These are phyloP conservation scores for Spatula clypeata DNA, from an alignment of 2,797 vertebrate genomes.

Conservation along the genomic window DNA sequence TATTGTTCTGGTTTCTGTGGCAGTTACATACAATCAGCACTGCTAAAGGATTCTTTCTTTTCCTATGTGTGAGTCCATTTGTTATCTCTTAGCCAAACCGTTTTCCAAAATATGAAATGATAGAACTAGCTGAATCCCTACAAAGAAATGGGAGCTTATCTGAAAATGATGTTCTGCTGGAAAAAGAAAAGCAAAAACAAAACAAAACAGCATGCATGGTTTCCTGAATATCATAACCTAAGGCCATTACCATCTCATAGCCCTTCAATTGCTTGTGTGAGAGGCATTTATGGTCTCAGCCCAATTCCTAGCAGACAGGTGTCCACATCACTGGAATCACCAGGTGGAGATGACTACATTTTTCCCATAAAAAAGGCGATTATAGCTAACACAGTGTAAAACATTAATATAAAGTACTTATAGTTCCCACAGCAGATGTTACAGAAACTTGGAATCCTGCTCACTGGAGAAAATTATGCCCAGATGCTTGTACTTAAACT, in stretches of 20 bases:
- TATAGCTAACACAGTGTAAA: conserved; percentile 75
- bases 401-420: conserved; percentile 75
- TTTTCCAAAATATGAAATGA: conserved; percentile 37
- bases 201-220: neutral
- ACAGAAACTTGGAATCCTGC: conserved; percentile 73
- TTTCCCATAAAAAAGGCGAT: conserved; percentile 75
- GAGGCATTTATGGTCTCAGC: conserved; percentile 2
- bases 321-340: conserved; percentile 34
- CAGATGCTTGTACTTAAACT: conserved; percentile 77
- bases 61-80: neutral
- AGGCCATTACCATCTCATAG: conserved; percentile 11
- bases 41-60: neutral
- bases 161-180: conserved; percentile 43
- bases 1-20: neutral
- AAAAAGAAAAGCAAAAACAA: neutral
- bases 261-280: neutral
- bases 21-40: neutral
- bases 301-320: conserved; percentile 61
- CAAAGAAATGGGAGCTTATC: conserved; percentile 34
- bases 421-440: conserved; percentile 79
- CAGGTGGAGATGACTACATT: conserved; percentile 75
- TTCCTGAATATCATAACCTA: conserved; percentile 42
- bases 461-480: conserved; percentile 76
- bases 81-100: conserved; percentile 32
- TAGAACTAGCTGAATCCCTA: conserved; percentile 15